Conservation (phyloP, 2,113 vertebrate genomes). For the Microcebus ravelobensis region DNA sequence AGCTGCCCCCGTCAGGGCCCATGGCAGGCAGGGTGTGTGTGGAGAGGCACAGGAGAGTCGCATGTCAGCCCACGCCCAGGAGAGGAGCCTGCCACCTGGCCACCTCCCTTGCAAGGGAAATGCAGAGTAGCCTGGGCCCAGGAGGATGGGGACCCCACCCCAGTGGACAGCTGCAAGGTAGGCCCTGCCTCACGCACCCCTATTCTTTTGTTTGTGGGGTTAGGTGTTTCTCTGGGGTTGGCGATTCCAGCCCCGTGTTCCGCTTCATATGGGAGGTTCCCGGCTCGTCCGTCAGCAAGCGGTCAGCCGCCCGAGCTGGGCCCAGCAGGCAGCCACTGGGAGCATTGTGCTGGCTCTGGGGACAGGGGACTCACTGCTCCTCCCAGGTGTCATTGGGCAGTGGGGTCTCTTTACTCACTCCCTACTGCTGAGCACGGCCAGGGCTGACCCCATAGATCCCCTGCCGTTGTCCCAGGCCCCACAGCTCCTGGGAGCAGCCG, state of each 20-base stretch:
- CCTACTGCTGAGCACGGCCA: neutral
- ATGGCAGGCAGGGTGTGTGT: neutral
- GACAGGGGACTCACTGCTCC: neutral
- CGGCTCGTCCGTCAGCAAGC: neutral
- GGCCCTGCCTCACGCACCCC: neutral
- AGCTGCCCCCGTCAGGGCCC: no score
- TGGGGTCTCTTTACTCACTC: neutral
- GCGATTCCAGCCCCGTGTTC: neutral
- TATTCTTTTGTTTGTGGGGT: neutral
- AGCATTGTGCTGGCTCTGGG: neutral
- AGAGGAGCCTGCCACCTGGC: neutral
- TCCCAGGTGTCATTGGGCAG: neutral
- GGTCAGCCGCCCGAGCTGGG: neutral
- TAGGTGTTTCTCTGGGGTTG: fast-evolving
- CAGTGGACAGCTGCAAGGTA: no score
- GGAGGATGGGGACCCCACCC: neutral
- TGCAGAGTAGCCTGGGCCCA: fast-evolving
- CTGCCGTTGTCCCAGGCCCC: neutral
- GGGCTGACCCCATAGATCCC: neutral
- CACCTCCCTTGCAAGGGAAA: neutral
- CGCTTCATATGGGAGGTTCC: neutral
- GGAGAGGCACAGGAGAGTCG: neutral
- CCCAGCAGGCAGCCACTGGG: neutral
- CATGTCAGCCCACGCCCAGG: neutral
- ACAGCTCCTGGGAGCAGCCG: neutral